Conservation (phyloP, 2,113 vertebrate species). For the Periophthalmus modestus region DNA sequence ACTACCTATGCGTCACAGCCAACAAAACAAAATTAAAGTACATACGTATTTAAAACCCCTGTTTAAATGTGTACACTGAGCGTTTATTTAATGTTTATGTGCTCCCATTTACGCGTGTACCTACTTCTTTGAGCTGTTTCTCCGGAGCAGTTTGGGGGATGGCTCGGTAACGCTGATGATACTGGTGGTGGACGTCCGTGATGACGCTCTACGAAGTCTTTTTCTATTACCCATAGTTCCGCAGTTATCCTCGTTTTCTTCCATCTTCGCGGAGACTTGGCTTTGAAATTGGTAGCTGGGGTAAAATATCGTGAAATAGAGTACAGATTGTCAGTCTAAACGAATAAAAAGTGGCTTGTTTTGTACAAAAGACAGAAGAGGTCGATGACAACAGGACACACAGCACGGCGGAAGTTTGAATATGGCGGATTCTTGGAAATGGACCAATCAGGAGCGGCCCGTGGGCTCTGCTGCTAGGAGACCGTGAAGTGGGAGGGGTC, state of each 20-base stretch:
- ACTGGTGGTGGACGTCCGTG: constrained; percentile 57
- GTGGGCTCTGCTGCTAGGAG: constrained; percentile 15
- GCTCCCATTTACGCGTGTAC: not conserved
- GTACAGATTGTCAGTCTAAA: not conserved
- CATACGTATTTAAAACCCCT: not conserved
- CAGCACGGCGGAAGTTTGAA: constrained; percentile 73
- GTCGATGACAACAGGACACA: constrained; percentile 55
- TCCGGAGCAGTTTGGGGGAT: constrained; percentile 47
- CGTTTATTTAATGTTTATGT: not conserved
- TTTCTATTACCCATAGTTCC: constrained; percentile 31
- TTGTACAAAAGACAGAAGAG: constrained; percentile 53
- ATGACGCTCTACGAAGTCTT: constrained; percentile 56
- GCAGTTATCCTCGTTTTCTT: constrained; percentile 56
- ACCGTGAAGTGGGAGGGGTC: constrained; percentile 42
- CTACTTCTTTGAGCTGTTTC: constrained; percentile 66
- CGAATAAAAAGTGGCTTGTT: not conserved
- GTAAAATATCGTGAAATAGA: too few species aligned
- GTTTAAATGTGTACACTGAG: not conserved
- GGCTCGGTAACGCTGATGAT: constrained; percentile 36
- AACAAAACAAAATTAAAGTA: not conserved
- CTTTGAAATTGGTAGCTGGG: not conserved
- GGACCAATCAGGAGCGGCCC: constrained; percentile 60
- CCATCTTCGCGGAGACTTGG: constrained; percentile 39
- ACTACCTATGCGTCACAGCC: constrained; percentile 13
- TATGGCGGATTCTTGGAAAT: constrained; percentile 68